Conservation (phyloP, 2,113 vertebrate genomes). For the Percopsis transmontana region DNA sequence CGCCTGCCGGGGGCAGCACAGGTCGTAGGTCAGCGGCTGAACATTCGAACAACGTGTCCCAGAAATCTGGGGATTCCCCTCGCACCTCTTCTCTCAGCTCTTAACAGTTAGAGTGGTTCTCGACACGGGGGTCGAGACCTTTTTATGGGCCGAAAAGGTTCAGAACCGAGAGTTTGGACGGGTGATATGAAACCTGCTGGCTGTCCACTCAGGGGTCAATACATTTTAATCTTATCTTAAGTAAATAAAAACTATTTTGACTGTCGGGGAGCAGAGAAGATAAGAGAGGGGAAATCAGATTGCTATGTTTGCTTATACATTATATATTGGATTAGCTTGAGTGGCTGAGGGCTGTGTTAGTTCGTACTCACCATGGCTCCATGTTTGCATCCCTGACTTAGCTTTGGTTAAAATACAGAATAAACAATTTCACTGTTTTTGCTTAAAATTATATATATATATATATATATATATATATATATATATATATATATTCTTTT, state of each 20-base stretch:
- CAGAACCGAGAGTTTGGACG: too few relatives aligned
- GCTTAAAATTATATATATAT: constrained; percentile 33
- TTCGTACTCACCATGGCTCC: constrained; percentile 84
- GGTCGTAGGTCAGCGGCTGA: constrained; percentile 7
- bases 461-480: too few relatives aligned
- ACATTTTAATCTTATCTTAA: too few relatives aligned
- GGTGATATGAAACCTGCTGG: not conserved
- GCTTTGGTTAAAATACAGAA: constrained; percentile 84
- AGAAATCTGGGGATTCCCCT: too few relatives aligned
- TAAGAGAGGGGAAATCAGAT: constrained; percentile 11
- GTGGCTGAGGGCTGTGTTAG: constrained; percentile 39
- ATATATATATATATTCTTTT: too few relatives aligned
- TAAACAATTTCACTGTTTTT: constrained; percentile 81
- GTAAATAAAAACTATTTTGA: not conserved
- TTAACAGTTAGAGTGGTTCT: too few relatives aligned
- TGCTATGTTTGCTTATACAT: not conserved
- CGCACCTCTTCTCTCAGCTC: too few relatives aligned
- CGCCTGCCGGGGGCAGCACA: constrained; percentile 76
- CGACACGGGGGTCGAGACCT: too few relatives aligned
- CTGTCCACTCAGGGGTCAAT: too few relatives aligned
- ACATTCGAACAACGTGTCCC: not conserved
- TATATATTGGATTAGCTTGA: constrained; percentile 17
- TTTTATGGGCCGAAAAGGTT: too few relatives aligned
- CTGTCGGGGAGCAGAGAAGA: not conserved
- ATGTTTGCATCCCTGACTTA: constrained; percentile 87